Base-by-base conservation (phyloP, 2,113 vertebrate genomes). In the Tyrannus savana region DNA sequence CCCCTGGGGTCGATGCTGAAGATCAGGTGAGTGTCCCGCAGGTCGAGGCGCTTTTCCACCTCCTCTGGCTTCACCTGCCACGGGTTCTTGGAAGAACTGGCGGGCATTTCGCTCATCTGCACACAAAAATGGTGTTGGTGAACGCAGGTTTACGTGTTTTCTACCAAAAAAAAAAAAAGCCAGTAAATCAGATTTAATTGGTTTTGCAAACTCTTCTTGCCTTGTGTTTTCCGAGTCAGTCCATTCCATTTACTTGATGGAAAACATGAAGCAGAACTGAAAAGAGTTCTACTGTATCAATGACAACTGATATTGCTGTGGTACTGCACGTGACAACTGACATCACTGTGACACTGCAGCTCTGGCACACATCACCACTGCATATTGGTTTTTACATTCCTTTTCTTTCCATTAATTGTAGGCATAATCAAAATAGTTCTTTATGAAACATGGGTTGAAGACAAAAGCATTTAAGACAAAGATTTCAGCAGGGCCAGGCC, bases 1-100 rank as follows among this genome's bases (percentile, higher is more conserved):
- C 98, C 99, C 84, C 79, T 96, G 1, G 99, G 99, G 97, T 99
- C 99, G 25, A 99, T 99, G 98, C 99, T 99, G 98, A 99, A 99
- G 56, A 99, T 98, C 82, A 99, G 94, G 95, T 99, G 99, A 4
- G 96, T 98, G 3, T 96, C 87, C 79, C 99, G 96, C 77, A 99
- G 94, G 81, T 98, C 98, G 0, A 89, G 83, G 3, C 98, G 98
- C 0, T 68, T 89, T 15, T 87, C 72, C 12, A 84, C 97, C 89
- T 98, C 98, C 58, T 97, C 97, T 9, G 97, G 88, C 69, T 79
- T 96, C 74, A 98, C 97, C 10, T 58, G 94, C 99, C 99, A 99
- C 0, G 98, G 99, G 39, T 95, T 98, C 81, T 99, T 98, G 0
- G 98, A 93, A 6, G 98, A 98, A 86, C 97, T 98, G 15, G 96